Evolutionary conservation across 2,113 vertebrate genomes (phyloP), one percentile per base, ranked within the genome.

Genomic region (Trichomycterus rosablanca): DNA sequence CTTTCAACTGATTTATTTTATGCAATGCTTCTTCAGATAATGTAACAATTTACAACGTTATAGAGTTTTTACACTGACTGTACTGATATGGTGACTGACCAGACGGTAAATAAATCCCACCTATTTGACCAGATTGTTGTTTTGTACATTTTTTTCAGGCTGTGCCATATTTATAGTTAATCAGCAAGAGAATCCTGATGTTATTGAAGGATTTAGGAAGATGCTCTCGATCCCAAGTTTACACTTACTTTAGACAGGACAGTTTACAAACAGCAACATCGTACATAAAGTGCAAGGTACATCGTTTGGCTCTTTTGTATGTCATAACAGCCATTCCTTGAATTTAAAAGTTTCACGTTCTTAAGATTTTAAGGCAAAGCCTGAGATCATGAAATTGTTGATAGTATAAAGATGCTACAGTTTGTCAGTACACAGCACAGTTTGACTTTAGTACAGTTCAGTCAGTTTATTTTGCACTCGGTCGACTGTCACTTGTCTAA

Each of bases 1-100:
- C 26, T 30, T 30, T 30, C 7, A 7, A 30, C 26, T 30, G 22
- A 34, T 64, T 72, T 59, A 67, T 83, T 83, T 78, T 72, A 71
- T 83, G 77, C 76, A 83, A 79, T 73, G 72, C 74, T 76, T 77
- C 83, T 83, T 84, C 67, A 79, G 74, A 72, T 43, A 39, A 53
- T 43, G 49, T 49, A 73, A 82, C 42, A 60, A 68, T 72, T 75
- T 76, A 81, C 74, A 76, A 76, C 69, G 77, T 79, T 71, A 79
- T 74, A 77, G 74, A 80, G 20, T 12, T 22, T 51, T 46, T 53
- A 63, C 60, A 53, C 12, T 44, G 60, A 44, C 18, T 42, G 48
- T 52, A 51, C 48, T 22, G 39, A 14, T 32, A 26, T 53, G 50
- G 54, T 12, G 20, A 37, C 51, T 20, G 22, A 39, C 50, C 44